Evolutionary conservation across 2,797 vertebrate genomes (phyloP), one percentile per base, ranked within the genome.

Genomic region (Caiman crocodilus): DNA sequence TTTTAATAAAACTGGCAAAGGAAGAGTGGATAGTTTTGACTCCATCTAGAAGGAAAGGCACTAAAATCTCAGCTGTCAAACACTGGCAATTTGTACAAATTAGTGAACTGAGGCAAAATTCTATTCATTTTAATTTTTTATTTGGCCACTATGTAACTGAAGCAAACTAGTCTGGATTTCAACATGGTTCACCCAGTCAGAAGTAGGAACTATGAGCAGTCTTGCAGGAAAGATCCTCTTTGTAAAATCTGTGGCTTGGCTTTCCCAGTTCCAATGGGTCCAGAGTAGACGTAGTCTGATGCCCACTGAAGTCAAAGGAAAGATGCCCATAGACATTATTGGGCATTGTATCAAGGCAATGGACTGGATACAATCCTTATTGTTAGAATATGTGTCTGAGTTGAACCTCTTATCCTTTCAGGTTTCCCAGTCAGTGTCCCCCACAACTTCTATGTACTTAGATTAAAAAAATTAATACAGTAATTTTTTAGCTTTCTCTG

Each of bases 301-400:
- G 14, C 13, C 67, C 15, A 83, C 79, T 30, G 32, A 76, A 71
- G 79, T n/a, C 28, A 4, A 13, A 3, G 23, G 28, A 63, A 7
- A 59, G 15, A 7, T 20, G 32, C 74, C 7, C 2, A 0, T 61
- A 61, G 79, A n/a, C 57, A 69, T 86, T 16, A 5, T 8, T 14
- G 8, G 28, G 42, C 1, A 20, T 76, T 63, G 50, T 26, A 8
- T 55, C 23, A 55, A 60, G 63, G 32, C 57, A 58, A 23, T 42
- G 35, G 11, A 7, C 6, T 32, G 42, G 3, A 50, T 21, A 42
- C 42, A 42, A 42, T 63, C 79, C 55, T 4, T 42, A 55, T 58
- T 3, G 0, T 23, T 50, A 25, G 14, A 56, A 7, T 8, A 2
- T 75, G 16, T 4, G 0, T n/a, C n/a, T 57, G 3, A 20, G 1